phyloP scores from a whole-genome alignment of 37 sponge, comb jelly and placozoan species.

The Halisarca cf. caerulea region DNA sequence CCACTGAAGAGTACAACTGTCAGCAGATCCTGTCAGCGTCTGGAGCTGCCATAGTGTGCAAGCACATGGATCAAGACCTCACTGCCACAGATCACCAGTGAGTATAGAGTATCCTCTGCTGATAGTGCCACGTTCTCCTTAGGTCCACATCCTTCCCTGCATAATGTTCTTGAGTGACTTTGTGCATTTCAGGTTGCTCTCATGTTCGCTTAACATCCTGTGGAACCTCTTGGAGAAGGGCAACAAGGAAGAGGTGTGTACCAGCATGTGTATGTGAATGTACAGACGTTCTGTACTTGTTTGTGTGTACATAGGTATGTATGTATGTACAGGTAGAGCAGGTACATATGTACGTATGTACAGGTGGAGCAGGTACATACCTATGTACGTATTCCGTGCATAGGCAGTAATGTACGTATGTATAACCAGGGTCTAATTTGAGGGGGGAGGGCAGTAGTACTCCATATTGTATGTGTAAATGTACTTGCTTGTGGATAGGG shows the following conservation, averaged over 20 bases:
- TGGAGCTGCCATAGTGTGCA: slow-evolving; percentile 33
- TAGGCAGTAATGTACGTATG: no score
- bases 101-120: not conserved
- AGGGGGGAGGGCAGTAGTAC: not conserved
- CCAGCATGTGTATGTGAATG: not conserved
- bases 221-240: slow-evolving; percentile 91
- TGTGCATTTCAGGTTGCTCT: slow-evolving; percentile 24
- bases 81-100: slow-evolving; percentile 31
- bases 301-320: not conserved
- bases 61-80: slow-evolving; percentile 4
- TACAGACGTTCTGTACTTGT: not conserved
- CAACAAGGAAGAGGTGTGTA: slow-evolving; percentile 57
- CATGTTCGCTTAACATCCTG: slow-evolving; percentile 55
- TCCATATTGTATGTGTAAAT: not conserved
- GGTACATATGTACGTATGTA: not conserved
- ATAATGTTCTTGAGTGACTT: not conserved
- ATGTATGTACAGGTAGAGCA: not conserved
- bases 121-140: not conserved
- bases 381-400: no score
- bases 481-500: no score
- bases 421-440: not conserved
- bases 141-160: not conserved
- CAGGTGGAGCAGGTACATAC: no score
- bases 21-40: slow-evolving; percentile 63
- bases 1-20: slow-evolving; percentile 51